These are phyloP conservation scores for Hydrolagus colliei DNA, from an alignment of 2,797 vertebrate genomes.

Conservation along the genomic window DNA sequence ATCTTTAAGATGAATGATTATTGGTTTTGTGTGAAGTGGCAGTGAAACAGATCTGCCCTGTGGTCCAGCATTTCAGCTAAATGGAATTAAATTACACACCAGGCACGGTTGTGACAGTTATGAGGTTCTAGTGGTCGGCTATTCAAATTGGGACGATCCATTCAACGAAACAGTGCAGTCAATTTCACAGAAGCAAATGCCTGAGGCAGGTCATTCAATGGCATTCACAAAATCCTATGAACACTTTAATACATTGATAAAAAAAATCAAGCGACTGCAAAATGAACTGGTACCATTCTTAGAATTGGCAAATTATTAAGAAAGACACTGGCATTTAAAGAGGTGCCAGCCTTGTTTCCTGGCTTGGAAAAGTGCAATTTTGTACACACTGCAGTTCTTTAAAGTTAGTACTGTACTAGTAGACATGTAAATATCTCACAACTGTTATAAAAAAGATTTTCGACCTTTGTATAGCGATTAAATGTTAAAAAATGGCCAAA, in stretches of 20 bases:
- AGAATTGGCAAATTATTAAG: too few species aligned
- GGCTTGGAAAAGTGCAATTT: too few species aligned
- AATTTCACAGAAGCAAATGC: background rate
- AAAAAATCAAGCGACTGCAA: background rate
- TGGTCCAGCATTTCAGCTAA: background rate
- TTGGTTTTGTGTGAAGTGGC: background rate
- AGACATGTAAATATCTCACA: too few species aligned
- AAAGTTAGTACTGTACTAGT: too few species aligned
- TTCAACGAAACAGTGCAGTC: background rate
- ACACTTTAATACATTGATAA: background rate
- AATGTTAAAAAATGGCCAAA: too few species aligned
- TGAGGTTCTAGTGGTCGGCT: background rate
- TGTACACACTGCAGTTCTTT: too few species aligned
- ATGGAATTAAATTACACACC: background rate
- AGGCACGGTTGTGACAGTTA: background rate
- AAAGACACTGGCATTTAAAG: too few species aligned
- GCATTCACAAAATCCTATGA: background rate
- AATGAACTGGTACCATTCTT: background rate
- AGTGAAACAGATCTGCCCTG: background rate
- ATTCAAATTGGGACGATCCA: background rate
- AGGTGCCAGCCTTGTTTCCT: too few species aligned
- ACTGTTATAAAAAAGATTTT: too few species aligned
- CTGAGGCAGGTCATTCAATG: background rate
- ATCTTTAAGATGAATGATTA: slow-evolving; percentile 5
- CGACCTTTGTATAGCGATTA: too few species aligned